phyloP scores from a whole-genome alignment of 2,113 vertebrate species.

The Lepus timidus region DNA sequence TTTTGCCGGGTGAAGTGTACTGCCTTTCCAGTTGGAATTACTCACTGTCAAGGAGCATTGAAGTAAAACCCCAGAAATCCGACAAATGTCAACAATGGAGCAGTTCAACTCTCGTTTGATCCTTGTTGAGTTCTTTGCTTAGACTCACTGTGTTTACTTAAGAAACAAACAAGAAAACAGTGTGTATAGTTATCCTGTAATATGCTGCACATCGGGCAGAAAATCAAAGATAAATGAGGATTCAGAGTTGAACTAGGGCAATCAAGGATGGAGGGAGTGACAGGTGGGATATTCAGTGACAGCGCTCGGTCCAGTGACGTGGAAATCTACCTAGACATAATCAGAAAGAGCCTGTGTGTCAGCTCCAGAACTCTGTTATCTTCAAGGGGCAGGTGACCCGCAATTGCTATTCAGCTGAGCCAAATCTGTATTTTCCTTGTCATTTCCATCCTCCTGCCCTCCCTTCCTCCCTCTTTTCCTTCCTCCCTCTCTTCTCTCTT shows the following conservation, averaged over 20 bases:
- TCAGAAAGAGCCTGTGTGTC: background rate
- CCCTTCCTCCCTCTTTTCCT: too few species aligned
- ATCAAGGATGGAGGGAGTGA: background rate
- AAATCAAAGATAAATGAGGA: background rate
- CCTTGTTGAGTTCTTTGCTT: background rate
- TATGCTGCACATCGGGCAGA: background rate
- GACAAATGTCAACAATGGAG: background rate
- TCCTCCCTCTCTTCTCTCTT: too few species aligned
- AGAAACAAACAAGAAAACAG: background rate
- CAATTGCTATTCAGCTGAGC: background rate
- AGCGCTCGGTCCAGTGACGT: background rate
- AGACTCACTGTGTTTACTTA: background rate
- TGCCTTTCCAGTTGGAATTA: background rate
- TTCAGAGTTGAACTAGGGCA: background rate
- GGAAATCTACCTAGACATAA: background rate
- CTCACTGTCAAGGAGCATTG: background rate
- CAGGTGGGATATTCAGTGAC: background rate
- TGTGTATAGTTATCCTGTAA: too few species aligned
- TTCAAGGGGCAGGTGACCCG: background rate
- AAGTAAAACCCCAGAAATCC: background rate
- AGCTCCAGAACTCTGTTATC: background rate
- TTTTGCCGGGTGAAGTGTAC: background rate
- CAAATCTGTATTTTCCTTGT: background rate
- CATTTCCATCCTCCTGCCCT: too few species aligned
- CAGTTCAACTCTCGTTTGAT: background rate